Evolutionary conservation across 2,888 invertebrate genomes (phyloP).

Genomic region (Clusia tigrina): DNA sequence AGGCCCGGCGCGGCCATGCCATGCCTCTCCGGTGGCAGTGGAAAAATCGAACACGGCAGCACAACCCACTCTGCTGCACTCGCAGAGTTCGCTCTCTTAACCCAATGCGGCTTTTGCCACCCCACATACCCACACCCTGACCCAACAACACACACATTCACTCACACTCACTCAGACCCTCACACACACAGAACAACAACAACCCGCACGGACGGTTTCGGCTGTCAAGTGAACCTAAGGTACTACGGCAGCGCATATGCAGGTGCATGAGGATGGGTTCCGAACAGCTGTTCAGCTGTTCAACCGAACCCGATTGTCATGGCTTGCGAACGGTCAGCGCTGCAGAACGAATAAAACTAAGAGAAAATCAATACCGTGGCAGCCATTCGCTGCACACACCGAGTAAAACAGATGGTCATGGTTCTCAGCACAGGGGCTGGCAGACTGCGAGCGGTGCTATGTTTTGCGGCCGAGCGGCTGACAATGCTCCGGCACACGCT

Average conservation of each 20-base stretch:
- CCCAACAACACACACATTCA: background rate
- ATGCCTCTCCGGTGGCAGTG: constrained; percentile 1
- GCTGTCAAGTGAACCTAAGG: background rate
- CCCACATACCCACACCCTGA: background rate
- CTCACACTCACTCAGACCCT: too few relatives aligned
- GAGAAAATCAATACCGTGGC: constrained; percentile 25
- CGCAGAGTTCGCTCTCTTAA: constrained; percentile 17
- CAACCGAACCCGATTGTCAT: background rate
- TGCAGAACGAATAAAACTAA: too few relatives aligned
- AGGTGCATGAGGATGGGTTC: background rate
- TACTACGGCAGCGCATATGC: background rate
- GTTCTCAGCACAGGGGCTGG: constrained; percentile 19
- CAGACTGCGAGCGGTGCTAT: constrained; percentile 23
- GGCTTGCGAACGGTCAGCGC: too few relatives aligned
- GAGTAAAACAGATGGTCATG: constrained; percentile 41
- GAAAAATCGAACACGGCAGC: constrained; percentile 44
- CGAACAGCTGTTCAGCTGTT: background rate
- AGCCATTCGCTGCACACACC: too few relatives aligned
- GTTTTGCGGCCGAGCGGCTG: constrained; percentile 17
- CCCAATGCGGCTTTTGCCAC: constrained; percentile 31
- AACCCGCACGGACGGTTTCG: too few relatives aligned
- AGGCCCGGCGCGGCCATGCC: background rate
- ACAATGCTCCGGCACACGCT: background rate
- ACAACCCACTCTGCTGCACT: constrained; percentile 35
- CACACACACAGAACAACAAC: too few relatives aligned